Evolutionary conservation across 1,140 invertebrate species (phyloP).

Genomic region (Planococcus citri): DNA sequence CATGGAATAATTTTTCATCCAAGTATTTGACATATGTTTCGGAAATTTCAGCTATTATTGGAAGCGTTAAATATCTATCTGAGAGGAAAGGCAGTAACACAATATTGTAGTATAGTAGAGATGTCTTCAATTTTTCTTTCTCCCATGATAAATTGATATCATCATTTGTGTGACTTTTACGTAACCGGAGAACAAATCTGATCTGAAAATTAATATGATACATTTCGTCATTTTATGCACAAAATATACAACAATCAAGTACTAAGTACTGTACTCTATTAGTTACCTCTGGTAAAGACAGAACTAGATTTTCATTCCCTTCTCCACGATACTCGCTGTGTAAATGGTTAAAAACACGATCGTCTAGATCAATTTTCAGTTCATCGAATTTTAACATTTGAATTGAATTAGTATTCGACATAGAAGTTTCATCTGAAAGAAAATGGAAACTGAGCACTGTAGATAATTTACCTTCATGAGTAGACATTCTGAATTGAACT

Average conservation of each 20-base stretch:
- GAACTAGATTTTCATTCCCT: conserved; percentile 21
- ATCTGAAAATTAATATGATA: neutral
- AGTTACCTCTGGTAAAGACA: conserved; percentile 12
- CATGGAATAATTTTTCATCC: neutral
- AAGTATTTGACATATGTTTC: neutral
- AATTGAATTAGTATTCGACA: too few species aligned
- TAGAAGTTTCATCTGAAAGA: too few species aligned
- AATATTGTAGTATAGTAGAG: neutral
- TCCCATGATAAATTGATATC: neutral
- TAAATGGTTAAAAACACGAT: neutral
- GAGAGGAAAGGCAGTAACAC: neutral
- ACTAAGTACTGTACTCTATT: too few species aligned
- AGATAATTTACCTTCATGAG: too few species aligned
- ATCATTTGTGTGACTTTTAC: neutral
- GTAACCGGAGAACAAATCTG: neutral
- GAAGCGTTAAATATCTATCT: neutral
- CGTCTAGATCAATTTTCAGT: neutral
- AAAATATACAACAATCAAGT: neutral
- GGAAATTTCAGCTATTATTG: neutral
- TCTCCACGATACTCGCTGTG: conserved; percentile 1
- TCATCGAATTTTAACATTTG: neutral
- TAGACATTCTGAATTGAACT: too few species aligned
- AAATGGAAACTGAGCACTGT: too few species aligned
- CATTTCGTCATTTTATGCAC: too few species aligned
- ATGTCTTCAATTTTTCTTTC: conserved; percentile 1